Conservation (phyloP, 2,113 vertebrate genomes). For the Cyphomyrus plagiostoma region DNA sequence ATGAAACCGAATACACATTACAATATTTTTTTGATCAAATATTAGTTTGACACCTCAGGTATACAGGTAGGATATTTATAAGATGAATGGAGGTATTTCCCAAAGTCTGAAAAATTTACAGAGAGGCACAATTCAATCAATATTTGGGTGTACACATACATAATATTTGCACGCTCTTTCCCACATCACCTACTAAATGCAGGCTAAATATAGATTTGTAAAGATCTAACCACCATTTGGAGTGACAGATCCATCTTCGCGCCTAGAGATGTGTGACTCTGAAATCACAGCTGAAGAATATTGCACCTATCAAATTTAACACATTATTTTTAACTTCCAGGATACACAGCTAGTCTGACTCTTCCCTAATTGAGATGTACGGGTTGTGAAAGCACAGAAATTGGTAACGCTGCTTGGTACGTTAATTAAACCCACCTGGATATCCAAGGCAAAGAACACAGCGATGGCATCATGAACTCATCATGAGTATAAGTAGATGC, state of each 20-base stretch:
- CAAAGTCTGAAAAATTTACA: neutral
- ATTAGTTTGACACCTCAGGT: neutral
- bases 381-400: conserved; percentile 1
- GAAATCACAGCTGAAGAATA: conserved; percentile 25
- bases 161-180: neutral
- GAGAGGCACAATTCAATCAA: neutral
- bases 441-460: neutral
- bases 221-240: conserved; percentile 14
- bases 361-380: neutral
- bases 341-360: neutral
- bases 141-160: neutral
- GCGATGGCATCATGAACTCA: neutral
- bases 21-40: neutral
- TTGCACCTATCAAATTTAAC: conserved; percentile 32
- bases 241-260: conserved; percentile 19
- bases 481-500: neutral
- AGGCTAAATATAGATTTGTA: neutral
- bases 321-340: conserved; percentile 31
- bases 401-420: neutral
- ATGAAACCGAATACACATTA: neutral
- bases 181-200: neutral
- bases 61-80: neutral
- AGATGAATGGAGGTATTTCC: neutral
- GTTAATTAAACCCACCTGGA: conserved; percentile 19
- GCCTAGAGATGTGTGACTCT: neutral